Conservation (phyloP, 92 coral and sea anemone species). For the Scolanthus callimorphus region DNA sequence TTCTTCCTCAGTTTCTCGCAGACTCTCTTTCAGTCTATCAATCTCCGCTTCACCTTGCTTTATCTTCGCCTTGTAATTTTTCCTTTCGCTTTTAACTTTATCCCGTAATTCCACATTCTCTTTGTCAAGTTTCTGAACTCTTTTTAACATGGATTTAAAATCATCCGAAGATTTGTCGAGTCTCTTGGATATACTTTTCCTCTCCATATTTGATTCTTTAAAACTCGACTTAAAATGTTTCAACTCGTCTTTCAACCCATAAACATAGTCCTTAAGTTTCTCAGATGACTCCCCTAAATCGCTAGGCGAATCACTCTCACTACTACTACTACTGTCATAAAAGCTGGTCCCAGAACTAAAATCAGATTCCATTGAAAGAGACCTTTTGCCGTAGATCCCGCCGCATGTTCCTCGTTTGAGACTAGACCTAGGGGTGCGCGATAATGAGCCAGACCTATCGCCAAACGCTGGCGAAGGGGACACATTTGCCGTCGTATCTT, state of each 20-base stretch:
- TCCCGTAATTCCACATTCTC: slow-evolving; percentile 30
- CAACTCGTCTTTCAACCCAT: slow-evolving; percentile 54
- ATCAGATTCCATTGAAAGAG: slow-evolving; percentile 49
- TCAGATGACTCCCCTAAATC: slow-evolving; percentile 15
- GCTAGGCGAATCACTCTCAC: slow-evolving; percentile 34
- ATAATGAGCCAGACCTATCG: not conserved
- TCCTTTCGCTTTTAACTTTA: slow-evolving; percentile 43
- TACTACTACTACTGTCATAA: slow-evolving; percentile 40
- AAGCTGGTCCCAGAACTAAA: slow-evolving; percentile 55
- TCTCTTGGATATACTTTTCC: slow-evolving; percentile 33
- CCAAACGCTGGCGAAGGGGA: not conserved
- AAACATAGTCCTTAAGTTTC: slow-evolving; percentile 22
- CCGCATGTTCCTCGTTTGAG: slow-evolving; percentile 16
- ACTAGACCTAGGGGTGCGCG: slow-evolving; percentile 4
- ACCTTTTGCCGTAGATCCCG: not conserved
- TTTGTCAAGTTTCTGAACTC: slow-evolving; percentile 51
- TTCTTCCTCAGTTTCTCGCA: slow-evolving; percentile 68
- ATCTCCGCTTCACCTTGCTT: slow-evolving; percentile 51
- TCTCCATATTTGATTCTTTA: slow-evolving; percentile 47
- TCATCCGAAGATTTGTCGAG: slow-evolving; percentile 42
- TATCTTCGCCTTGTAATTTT: slow-evolving; percentile 47
- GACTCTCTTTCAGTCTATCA: slow-evolving; percentile 39
- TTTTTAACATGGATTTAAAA: slow-evolving; percentile 34
- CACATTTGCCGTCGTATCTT: slow-evolving; percentile 15
- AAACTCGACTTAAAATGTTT: slow-evolving; percentile 43